Evolutionary conservation across 2,113 vertebrate species (phyloP).

Genomic region (Carettochelys insculpta): DNA sequence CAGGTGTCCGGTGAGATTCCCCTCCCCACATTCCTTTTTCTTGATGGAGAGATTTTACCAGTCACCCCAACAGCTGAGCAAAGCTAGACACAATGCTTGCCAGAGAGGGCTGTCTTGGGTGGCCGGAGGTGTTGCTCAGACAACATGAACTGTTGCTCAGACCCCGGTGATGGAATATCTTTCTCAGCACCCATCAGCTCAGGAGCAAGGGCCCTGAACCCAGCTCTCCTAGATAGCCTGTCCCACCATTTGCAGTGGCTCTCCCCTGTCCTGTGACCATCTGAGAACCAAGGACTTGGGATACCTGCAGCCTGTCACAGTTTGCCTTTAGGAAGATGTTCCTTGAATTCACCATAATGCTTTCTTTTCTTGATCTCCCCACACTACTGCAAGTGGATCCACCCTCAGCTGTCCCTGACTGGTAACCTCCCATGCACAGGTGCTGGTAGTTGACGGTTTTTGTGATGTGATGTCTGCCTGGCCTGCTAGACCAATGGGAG

Average conservation of each 20-base stretch:
- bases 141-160: not conserved
- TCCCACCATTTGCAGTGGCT: not conserved
- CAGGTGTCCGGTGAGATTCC: fast-evolving
- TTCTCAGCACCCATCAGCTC: not conserved
- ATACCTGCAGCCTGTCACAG: not conserved
- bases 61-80: not conserved
- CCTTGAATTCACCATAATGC: not conserved
- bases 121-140: not conserved
- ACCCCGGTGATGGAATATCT: not conserved
- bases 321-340: not conserved
- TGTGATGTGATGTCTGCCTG: not conserved
- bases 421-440: not conserved
- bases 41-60: not conserved
- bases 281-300: not conserved
- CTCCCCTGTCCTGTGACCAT: not conserved
- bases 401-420: not conserved
- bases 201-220: not conserved
- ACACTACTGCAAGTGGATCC: not conserved
- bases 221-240: not conserved
- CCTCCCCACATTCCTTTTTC: not conserved
- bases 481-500: not conserved
- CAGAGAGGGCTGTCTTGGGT: not conserved
- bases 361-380: not conserved
- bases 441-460: not conserved
- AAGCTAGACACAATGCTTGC: not conserved